phyloP scores from a whole-genome alignment of 2,797 vertebrate genomes.

The Anas georgica region DNA sequence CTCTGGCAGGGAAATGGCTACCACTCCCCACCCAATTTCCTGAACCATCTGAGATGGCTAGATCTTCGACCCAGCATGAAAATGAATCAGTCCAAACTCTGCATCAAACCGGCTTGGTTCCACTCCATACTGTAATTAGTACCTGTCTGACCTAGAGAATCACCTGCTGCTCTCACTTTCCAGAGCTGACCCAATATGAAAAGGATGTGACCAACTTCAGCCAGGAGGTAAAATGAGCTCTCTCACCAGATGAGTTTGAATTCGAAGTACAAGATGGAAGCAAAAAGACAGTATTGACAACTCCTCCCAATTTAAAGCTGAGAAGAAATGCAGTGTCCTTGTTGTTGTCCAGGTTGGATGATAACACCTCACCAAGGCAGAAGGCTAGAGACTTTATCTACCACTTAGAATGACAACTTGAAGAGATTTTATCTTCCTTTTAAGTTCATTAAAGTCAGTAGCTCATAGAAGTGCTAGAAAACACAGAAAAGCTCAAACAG shows the following conservation, averaged over 20 bases:
- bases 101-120: constrained; percentile 54
- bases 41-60: constrained; percentile 63
- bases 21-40: constrained; percentile 57
- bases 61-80: constrained; percentile 65
- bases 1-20: constrained; percentile 72
- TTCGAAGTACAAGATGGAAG: constrained; percentile 56
- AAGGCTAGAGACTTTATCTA: constrained; percentile 15
- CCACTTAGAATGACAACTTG: constrained; percentile 51
- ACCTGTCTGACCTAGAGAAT: constrained; percentile 65
- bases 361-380: constrained; percentile 29
- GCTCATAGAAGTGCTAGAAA: constrained; percentile 44
- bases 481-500: constrained; percentile 9
- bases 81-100: constrained; percentile 55
- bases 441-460: constrained; percentile 17
- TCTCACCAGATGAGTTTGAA: constrained; percentile 54
- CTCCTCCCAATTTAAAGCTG: constrained; percentile 29
- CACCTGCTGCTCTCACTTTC: constrained; percentile 47
- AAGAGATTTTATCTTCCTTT: constrained; percentile 51
- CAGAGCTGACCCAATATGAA: constrained; percentile 56
- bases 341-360: constrained; percentile 19
- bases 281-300: constrained; percentile 20
- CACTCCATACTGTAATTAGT: constrained; percentile 49
- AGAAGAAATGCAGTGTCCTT: constrained; percentile 51
- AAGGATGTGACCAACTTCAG: constrained; percentile 25
- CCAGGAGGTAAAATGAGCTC: constrained; percentile 35